Conservation (phyloP, 2,113 vertebrate species). For the Reinhardtius hippoglossoides region DNA sequence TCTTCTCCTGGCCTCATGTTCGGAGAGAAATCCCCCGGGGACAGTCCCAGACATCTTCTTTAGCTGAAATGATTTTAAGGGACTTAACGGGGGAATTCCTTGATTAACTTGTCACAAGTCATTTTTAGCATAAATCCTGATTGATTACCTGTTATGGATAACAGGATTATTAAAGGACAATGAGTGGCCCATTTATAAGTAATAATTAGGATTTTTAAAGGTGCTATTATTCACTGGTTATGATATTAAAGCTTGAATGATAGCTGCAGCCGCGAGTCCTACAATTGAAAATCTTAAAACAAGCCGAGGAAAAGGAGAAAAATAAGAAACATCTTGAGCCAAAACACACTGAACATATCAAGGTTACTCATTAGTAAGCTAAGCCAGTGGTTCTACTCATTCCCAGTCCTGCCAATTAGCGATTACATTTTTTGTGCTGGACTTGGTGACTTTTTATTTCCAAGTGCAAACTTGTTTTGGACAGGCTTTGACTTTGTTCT, state of each 20-base stretch:
- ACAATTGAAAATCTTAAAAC: neutral
- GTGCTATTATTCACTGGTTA: neutral
- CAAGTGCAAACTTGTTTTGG: neutral
- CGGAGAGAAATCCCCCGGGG: slow-evolving; percentile 35
- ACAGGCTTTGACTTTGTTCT: neutral
- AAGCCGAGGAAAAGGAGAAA: neutral
- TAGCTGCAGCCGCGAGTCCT: neutral
- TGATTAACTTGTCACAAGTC: slow-evolving; percentile 18
- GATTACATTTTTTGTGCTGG: neutral
- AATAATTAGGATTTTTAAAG: neutral
- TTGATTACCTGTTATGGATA: slow-evolving; percentile 8
- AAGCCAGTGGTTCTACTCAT: neutral
- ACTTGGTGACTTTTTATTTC: neutral
- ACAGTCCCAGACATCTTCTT: slow-evolving; percentile 24
- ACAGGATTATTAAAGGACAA: slow-evolving; percentile 3
- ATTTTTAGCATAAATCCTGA: slow-evolving; percentile 1
- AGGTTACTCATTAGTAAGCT: neutral
- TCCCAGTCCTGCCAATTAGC: neutral
- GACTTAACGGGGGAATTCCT: slow-evolving; percentile 51
- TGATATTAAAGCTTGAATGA: neutral
- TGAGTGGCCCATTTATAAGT: neutral
- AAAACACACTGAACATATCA: neutral
- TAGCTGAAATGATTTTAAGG: slow-evolving; percentile 31
- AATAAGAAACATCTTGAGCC: neutral
- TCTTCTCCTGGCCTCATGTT: slow-evolving; percentile 20